Conservation (phyloP, 1,140 invertebrate species). For the Rhagoletis pomonella region DNA sequence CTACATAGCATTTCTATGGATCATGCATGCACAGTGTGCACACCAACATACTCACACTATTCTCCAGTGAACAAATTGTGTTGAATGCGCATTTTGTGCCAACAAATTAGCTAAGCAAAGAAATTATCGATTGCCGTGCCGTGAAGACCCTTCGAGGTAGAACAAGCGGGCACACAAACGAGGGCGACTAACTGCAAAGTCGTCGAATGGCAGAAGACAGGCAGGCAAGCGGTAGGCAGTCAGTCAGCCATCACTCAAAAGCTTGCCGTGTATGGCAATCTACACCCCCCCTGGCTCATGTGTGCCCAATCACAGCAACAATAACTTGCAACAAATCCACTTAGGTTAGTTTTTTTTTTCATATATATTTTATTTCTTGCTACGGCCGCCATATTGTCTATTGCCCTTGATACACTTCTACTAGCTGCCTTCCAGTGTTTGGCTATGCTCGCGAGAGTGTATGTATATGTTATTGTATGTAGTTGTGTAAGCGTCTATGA, state of each 20-base stretch:
- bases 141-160: not conserved
- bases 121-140: slow-evolving; percentile 29
- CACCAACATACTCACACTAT: not conserved
- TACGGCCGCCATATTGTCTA: not conserved
- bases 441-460: not conserved
- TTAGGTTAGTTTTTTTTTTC: not conserved
- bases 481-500: not conserved
- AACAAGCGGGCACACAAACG: not conserved
- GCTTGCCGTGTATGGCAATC: not conserved
- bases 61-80: not conserved
- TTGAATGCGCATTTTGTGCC: slow-evolving; percentile 10
- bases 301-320: slow-evolving; percentile 28
- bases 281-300: not conserved
- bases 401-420: slow-evolving; percentile 48
- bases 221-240: too few relatives aligned
- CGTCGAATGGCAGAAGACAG: not conserved
- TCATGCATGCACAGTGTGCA: not conserved
- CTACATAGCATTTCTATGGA: not conserved
- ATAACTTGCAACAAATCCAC: slow-evolving; percentile 48
- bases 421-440: not conserved
- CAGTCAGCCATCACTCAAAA: not conserved
- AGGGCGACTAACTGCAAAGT: not conserved
- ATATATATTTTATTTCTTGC: not conserved
- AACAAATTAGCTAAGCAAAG: not conserved
- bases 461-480: not conserved